Conservation (phyloP, 1,140 invertebrate species). For the Macrostomum lignano region DNA sequence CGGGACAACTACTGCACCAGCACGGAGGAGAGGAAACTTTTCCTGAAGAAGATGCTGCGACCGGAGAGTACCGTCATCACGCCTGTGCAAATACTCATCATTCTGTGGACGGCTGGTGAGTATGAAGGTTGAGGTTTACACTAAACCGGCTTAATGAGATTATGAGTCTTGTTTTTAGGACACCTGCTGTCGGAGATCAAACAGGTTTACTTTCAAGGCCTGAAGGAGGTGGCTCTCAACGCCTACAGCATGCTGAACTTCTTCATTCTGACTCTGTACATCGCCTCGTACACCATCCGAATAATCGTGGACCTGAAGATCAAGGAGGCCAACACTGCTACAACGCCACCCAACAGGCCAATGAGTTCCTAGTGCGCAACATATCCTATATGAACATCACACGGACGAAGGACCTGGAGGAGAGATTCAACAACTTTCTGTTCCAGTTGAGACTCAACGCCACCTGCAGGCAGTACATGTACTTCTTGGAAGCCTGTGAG, state of each 20-base stretch:
- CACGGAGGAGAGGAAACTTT: slow-evolving; percentile 13
- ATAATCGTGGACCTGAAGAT: slow-evolving; percentile 12
- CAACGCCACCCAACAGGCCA: too few relatives aligned
- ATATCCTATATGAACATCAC: too few relatives aligned
- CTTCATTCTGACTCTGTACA: slow-evolving; percentile 22
- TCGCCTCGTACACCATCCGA: slow-evolving; percentile 22
- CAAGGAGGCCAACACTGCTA: slow-evolving; percentile 9
- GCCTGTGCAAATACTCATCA: slow-evolving; percentile 24
- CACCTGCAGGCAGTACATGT: too few relatives aligned
- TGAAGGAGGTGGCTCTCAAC: slow-evolving; percentile 20
- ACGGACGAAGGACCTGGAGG: too few relatives aligned
- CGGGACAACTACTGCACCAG: too few relatives aligned
- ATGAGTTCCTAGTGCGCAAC: too few relatives aligned
- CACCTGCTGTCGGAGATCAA: slow-evolving; percentile 27
- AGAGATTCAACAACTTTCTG: too few relatives aligned
- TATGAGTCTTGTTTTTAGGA: slow-evolving; percentile 12
- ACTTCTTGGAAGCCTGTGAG: too few relatives aligned
- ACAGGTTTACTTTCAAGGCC: slow-evolving; percentile 22
- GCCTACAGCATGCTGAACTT: slow-evolving; percentile 26
- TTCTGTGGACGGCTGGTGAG: slow-evolving; percentile 25
- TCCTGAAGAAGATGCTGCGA: slow-evolving; percentile 14
- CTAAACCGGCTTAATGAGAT: not conserved
- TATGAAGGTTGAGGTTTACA: not conserved
- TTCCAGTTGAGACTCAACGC: too few relatives aligned
- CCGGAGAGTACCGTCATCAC: slow-evolving; percentile 22